These are phyloP conservation scores for Cheilosia vulpina DNA, from an alignment of 2,888 invertebrate species.

Conservation along the genomic window DNA sequence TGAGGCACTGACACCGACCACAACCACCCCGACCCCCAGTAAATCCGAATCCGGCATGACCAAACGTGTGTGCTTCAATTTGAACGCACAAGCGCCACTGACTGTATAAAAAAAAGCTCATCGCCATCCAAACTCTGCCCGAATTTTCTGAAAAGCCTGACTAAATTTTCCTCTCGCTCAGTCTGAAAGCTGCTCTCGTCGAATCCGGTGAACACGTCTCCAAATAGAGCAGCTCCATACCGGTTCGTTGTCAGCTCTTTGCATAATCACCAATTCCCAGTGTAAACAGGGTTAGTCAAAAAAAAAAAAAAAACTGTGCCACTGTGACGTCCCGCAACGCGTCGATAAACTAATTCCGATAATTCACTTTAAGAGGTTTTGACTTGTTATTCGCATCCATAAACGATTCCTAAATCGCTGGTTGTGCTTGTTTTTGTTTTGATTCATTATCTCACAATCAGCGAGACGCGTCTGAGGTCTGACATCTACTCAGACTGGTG, in stretches of 20 bases:
- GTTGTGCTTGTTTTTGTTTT: constrained; percentile 33
- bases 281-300: constrained; percentile 36
- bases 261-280: constrained; percentile 59
- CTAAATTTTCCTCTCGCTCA: constrained; percentile 52
- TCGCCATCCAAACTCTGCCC: constrained; percentile 19
- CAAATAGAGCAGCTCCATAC: constrained; percentile 63
- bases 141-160: constrained; percentile 46
- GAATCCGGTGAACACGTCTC: constrained; percentile 69
- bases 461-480: constrained; percentile 45
- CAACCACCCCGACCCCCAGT: background rate
- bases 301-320: constrained; percentile 1
- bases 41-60: constrained; percentile 5
- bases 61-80: constrained; percentile 22
- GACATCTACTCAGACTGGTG: constrained; percentile 18
- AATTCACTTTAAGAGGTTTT: background rate
- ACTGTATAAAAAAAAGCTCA: constrained; percentile 28
- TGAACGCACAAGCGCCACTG: constrained; percentile 12
- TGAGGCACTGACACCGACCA: no score
- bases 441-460: constrained; percentile 50
- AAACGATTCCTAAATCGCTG: constrained; percentile 44
- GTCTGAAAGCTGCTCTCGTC: constrained; percentile 72
- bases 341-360: background rate
- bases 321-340: constrained; percentile 1
- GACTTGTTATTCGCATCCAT: constrained; percentile 33
- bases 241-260: constrained; percentile 61